phyloP scores from a whole-genome alignment of 2,888 invertebrate genomes.

The Oxycera nigricornis region DNA sequence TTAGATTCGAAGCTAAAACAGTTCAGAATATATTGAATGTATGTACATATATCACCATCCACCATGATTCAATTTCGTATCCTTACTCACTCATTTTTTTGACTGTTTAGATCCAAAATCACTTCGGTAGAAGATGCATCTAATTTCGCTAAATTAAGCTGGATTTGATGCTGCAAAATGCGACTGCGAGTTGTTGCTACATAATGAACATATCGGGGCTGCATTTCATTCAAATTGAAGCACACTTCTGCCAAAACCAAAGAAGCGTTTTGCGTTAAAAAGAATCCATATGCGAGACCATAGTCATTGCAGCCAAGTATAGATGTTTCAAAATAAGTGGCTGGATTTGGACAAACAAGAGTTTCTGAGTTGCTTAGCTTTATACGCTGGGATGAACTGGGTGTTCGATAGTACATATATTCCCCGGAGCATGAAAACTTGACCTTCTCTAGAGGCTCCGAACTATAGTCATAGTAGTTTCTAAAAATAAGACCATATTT shows the following conservation, averaged over 20 bases:
- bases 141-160: background rate
- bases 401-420: no score
- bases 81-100: background rate
- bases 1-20: no score
- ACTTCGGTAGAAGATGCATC: background rate
- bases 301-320: background rate
- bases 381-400: background rate
- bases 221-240: background rate
- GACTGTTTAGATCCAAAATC: background rate
- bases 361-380: no score
- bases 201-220: background rate
- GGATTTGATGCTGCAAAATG: background rate
- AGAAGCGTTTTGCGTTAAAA: no score
- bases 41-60: background rate
- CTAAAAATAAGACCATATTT: background rate
- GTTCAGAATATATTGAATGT: no score
- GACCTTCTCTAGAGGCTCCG: background rate
- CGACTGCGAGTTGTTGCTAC: background rate
- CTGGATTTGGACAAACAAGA: no score
- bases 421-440: background rate
- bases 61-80: background rate
- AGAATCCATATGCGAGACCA: background rate
- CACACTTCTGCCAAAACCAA: background rate
- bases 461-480: background rate
- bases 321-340: background rate